These are phyloP conservation scores for Dicyrtoma fusca DNA, from an alignment of 2,888 invertebrate genomes.

Conservation along the genomic window DNA sequence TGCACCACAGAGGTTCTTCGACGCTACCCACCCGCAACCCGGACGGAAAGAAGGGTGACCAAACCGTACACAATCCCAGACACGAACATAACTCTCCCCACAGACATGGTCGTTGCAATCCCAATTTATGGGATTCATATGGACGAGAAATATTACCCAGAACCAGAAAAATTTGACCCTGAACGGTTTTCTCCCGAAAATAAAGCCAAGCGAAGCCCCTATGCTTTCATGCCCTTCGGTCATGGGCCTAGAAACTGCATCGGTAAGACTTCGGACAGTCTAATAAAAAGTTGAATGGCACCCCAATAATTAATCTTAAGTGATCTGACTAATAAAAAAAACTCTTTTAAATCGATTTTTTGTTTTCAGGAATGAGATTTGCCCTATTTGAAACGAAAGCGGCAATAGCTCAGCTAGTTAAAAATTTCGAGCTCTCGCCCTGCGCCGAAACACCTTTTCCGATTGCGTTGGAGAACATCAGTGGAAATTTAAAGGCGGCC, in stretches of 20 bases:
- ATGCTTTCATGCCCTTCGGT: slow-evolving; percentile 40
- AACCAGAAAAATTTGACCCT: slow-evolving; percentile 39
- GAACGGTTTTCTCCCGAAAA: slow-evolving; percentile 36
- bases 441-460: slow-evolving; percentile 10
- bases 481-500: neutral
- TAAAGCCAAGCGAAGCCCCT: slow-evolving; percentile 29
- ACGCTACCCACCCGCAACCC: slow-evolving; percentile 28
- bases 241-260: slow-evolving; percentile 41
- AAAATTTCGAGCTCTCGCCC: slow-evolving; percentile 18
- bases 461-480: neutral
- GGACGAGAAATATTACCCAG: slow-evolving; percentile 30
- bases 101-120: slow-evolving; percentile 18
- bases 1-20: slow-evolving; percentile 27
- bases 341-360: neutral
- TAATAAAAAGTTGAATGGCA: neutral
- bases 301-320: neutral
- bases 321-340: neutral
- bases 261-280: slow-evolving; percentile 22
- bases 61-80: slow-evolving; percentile 32
- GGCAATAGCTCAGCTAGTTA: slow-evolving; percentile 10
- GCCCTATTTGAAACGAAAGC: slow-evolving; percentile 25
- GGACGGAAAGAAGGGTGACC: slow-evolving; percentile 30
- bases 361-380: slow-evolving; percentile 14
- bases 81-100: slow-evolving; percentile 23
- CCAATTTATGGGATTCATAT: slow-evolving; percentile 27